Evolutionary conservation across 2,888 invertebrate species (phyloP), one percentile per base, ranked within the genome.

Genomic region (Sphaerophoria taeniata): DNA sequence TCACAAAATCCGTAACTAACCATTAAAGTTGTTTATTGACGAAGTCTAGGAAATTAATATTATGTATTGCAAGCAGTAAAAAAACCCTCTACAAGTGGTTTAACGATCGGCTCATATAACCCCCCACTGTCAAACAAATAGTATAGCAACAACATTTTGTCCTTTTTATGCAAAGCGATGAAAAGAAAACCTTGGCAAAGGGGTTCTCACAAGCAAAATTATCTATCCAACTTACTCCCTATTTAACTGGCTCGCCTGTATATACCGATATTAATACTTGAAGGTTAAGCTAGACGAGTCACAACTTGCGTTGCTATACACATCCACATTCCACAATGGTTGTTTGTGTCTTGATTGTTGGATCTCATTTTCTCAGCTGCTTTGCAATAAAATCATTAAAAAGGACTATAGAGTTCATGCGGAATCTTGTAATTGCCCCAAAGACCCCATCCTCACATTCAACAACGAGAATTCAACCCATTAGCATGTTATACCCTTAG

Each of bases 341-440:
- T 67, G 24, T 51, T 67, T 43, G 34, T 36, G 75, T 47, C 39
- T 60, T 75, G 79, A 80, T 84, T 80, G 75, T 60, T 72, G 63
- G 63, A 63, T 69, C 75, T 76, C 72, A 84, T 80, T 80, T 80
- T 69, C 79, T 75, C 74, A 55, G 74, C 53, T 67, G 67, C 65
- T 84, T 84, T 75, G 69, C 61, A 75, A 80, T 69, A 79, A 75
- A 79, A 75, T 72, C 75, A 75, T 75, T 75, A 75, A 36, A 43
- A 67, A 60, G 47, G 71, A 16, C 49, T 24, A 24, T 24, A 24
- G 71, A n/a, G 45, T 79, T 16, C 43, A 11, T 53, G 58, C 34
- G 45, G 39, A 76, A 67, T 45, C 61, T 53, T 69, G 55, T 69
- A 51, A 79, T 56, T 39, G 31, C 49, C 11, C 39, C 58, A 24